Percentiles rank a stretch among this genome's conserved stretches.
These are phyloP conservation scores for Dorcus parallelipipedus DNA, from an alignment of 2,888 invertebrate genomes.

Conservation along the genomic window DNA sequence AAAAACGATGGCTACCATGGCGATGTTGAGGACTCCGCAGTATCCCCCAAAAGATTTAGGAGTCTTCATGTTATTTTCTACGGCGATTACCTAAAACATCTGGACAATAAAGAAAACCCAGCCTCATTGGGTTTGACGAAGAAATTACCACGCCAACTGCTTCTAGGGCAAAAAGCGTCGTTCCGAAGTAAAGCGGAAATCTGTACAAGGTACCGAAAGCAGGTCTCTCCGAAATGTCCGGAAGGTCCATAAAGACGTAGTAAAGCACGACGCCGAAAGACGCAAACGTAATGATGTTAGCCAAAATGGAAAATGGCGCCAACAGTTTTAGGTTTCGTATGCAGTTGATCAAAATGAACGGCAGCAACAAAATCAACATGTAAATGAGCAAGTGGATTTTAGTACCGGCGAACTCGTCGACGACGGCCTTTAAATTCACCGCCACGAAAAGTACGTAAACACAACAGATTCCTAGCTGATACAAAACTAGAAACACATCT, in stretches of 20 bases:
- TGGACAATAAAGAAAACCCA: not conserved
- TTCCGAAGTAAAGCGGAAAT: conserved; percentile 93
- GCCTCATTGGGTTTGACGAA: no score
- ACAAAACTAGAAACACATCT: conserved; percentile 66
- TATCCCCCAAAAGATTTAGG: conserved; percentile 74
- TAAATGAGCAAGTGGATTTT: conserved; percentile 31
- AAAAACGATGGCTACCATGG: conserved; percentile 73
- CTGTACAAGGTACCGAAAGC: conserved; percentile 63
- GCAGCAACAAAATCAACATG: conserved; percentile 49
- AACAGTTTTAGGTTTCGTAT: conserved; percentile 80
- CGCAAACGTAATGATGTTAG: conserved; percentile 78
- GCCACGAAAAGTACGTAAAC: conserved; percentile 70
- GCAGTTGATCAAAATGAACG: conserved; percentile 76
- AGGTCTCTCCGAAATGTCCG: conserved; percentile 60
- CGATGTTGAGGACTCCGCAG: conserved; percentile 77
- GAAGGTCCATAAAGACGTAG: conserved; percentile 74
- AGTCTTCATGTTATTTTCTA: conserved; percentile 87
- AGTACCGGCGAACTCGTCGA: conserved; percentile 35
- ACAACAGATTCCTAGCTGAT: conserved; percentile 94
- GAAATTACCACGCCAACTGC: conserved; percentile 82
- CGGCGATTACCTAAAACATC: conserved; percentile 70
- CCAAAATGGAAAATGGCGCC: conserved; percentile 86
- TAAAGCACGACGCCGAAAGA: conserved; percentile 84
- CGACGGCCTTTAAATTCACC: conserved; percentile 42
- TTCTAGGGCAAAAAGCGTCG: conserved; percentile 93